Percentiles rank a stretch among this genome's conserved stretches.
Conservation (phyloP, 2,113 vertebrate species). For the Labrus mixtus region DNA sequence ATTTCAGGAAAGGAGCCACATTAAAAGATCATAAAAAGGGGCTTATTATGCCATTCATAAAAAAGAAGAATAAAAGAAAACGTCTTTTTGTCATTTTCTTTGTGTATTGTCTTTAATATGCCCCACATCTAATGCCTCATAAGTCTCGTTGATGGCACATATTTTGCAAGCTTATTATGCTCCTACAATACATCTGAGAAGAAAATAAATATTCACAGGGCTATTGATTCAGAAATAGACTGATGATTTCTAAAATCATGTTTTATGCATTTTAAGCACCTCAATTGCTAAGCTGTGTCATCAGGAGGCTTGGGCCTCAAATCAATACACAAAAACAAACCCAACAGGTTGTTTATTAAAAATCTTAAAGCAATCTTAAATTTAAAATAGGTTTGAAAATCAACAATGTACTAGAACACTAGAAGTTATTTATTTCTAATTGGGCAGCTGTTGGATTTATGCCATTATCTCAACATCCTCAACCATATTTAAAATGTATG, state of each 20-base stretch:
- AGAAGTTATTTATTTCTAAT: no score
- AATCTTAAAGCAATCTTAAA: no score
- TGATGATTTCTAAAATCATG: not conserved
- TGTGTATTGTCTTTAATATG: slow-evolving; percentile 4
- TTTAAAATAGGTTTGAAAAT: no score
- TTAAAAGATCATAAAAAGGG: slow-evolving; percentile 53
- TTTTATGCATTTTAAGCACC: not conserved
- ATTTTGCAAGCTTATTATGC: not conserved
- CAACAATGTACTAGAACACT: no score
- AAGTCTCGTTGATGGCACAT: slow-evolving; percentile 12
- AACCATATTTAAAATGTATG: no score
- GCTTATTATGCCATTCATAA: slow-evolving; percentile 41
- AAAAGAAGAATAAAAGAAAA: slow-evolving; percentile 29
- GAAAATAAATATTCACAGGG: not conserved
- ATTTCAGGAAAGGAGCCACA: slow-evolving; percentile 53
- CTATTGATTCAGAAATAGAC: not conserved
- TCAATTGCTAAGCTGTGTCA: not conserved
- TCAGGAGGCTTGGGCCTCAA: no score
- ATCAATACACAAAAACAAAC: no score
- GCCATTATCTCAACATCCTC: no score
- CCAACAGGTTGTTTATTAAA: no score
- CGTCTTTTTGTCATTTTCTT: slow-evolving; percentile 34
- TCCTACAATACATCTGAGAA: not conserved
- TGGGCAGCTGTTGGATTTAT: no score
- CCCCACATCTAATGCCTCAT: slow-evolving; percentile 9